These are phyloP conservation scores for Oncopodura yosiiana DNA, from an alignment of 1,140 invertebrate genomes.

Conservation along the genomic window DNA sequence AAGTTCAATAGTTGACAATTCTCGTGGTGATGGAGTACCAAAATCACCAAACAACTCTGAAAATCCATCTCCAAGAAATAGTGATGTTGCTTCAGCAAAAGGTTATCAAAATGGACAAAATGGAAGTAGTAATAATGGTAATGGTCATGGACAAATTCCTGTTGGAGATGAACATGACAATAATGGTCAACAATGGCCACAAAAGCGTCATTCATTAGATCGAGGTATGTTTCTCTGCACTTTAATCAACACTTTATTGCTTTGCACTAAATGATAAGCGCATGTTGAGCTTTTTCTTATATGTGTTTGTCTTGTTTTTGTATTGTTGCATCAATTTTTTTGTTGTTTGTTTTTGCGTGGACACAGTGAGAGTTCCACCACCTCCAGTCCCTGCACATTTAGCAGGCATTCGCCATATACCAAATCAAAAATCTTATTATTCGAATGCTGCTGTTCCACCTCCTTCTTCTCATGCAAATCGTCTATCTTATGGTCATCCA, in stretches of 20 bases:
- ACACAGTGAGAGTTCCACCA: no score
- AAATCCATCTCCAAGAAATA: background rate
- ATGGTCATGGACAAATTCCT: slow-evolving; percentile 13
- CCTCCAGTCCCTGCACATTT: no score
- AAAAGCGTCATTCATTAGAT: slow-evolving; percentile 23
- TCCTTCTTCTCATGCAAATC: no score
- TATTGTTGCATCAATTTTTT: background rate
- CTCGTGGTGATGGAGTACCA: background rate
- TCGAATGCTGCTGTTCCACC: no score
- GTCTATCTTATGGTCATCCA: no score
- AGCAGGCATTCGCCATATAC: no score
- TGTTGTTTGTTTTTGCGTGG: background rate
- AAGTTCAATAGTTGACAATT: slow-evolving; percentile 2
- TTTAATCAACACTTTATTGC: background rate
- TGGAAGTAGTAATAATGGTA: slow-evolving; percentile 4
- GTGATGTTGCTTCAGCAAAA: background rate
- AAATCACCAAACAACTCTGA: background rate
- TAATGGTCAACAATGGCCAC: background rate
- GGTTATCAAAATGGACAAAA: slow-evolving; percentile 5
- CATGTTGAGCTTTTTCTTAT: slow-evolving; percentile 4
- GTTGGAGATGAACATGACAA: slow-evolving; percentile 20
- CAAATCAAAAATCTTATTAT: no score
- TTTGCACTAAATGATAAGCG: background rate
- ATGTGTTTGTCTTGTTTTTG: background rate
- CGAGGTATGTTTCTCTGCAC: slow-evolving; percentile 10